A percentile compares a stretch with the other conserved stretches of the same genome.
phyloP scores from a whole-genome alignment of 2,797 vertebrate species.

The Serranus cabrilla region DNA sequence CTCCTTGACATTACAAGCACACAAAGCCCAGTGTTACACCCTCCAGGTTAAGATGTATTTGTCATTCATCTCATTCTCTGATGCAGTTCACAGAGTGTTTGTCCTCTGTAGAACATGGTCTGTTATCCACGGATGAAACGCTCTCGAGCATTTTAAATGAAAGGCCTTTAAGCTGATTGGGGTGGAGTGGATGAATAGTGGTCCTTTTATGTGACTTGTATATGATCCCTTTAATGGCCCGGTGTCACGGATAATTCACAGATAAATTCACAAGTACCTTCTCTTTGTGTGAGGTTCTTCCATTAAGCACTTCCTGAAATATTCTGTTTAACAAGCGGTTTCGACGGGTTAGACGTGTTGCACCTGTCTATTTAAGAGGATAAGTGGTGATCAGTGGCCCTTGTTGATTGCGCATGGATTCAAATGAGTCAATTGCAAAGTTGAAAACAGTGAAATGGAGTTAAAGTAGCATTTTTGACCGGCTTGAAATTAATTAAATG shows the following conservation, averaged over 20 bases:
- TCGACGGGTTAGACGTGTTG: slow-evolving; percentile 23
- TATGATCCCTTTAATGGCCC: slow-evolving; percentile 55
- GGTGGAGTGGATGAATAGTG: slow-evolving; percentile 64
- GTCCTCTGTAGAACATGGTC: slow-evolving; percentile 29
- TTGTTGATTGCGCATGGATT: slow-evolving; percentile 33
- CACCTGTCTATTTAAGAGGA: slow-evolving; percentile 36
- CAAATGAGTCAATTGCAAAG: slow-evolving; percentile 41
- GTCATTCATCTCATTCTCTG: neutral
- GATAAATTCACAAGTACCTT: slow-evolving; percentile 50
- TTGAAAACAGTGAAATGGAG: slow-evolving; percentile 46
- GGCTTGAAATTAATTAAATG: slow-evolving; percentile 49
- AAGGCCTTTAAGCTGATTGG: slow-evolving; percentile 65
- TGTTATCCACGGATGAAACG: slow-evolving; percentile 52
- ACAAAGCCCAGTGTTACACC: neutral
- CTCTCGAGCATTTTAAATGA: slow-evolving; percentile 65
- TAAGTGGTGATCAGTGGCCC: slow-evolving; percentile 45
- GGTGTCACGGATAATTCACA: slow-evolving; percentile 57
- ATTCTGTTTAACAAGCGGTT: slow-evolving; percentile 41
- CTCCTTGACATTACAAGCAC: neutral
- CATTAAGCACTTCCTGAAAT: slow-evolving; percentile 56
- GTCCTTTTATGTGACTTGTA: slow-evolving; percentile 49
- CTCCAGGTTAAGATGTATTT: slow-evolving; percentile 4
- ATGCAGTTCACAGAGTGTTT: slow-evolving; percentile 5
- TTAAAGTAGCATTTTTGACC: slow-evolving; percentile 36
- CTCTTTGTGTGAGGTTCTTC: slow-evolving; percentile 34